Evolutionary conservation across 2,113 vertebrate genomes (phyloP), one percentile per base, ranked within the genome.

Genomic region (Pachycephala philippinensis): DNA sequence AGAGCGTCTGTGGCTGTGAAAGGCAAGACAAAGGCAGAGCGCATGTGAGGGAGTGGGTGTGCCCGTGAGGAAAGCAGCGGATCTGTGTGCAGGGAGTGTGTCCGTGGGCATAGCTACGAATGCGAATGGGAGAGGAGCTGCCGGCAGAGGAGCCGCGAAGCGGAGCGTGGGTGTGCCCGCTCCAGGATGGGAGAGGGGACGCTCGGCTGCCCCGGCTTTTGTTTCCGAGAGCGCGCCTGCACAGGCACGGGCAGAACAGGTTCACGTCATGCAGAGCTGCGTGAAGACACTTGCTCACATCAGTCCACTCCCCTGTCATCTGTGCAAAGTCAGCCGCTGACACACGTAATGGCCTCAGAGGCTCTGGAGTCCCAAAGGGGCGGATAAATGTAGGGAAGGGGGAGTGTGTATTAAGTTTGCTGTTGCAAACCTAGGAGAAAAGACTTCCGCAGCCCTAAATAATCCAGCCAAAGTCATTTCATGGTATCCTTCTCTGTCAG

Each of bases 11-110:
- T 42, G 76, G 14, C 83, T 49, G 66, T 3, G 83, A 42, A 76
- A 91, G 70, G 50, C 80, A 24, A 97, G 95, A 97, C 93, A 97
- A 96, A 96, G 93, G 82, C 81, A 95, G 75, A 39, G 70, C 13
- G 18, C 20, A 7, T 76, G 89, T 65, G 89, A 77, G 52, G 76
- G 50, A 77, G 60, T 80, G 94, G 92, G 88, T 89, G 92, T 90
- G 93, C 84, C 85, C 4, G 15, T 7, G 88, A 90, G 76, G 59
- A 69, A 53, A 64, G 45, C 90, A 80, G 78, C 17, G 6, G 86
- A 6, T 88, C 63, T 61, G 71, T 57, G 84, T n/a, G 84, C 89
- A 53, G 28, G 20, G 77, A 79, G 78, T 4, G 75, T 65, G 87
- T 77, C 89, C 49, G 42, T 85, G 89, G 90, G 83, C 89, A 84